Conservation (phyloP, 2,888 invertebrate species). For the Aphidoletes aphidimyza region DNA sequence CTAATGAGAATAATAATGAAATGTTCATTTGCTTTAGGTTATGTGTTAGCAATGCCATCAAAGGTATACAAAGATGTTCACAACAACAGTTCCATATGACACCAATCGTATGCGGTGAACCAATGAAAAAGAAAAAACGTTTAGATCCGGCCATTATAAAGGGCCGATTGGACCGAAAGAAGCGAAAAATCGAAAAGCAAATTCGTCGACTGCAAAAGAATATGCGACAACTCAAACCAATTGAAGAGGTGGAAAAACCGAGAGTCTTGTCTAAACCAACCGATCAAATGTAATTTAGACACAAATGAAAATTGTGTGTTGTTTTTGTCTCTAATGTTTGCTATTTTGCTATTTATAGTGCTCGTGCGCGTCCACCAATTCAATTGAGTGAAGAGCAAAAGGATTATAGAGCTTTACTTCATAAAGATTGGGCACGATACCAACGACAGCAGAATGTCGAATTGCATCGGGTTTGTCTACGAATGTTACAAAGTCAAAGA, state of each 20-base stretch:
- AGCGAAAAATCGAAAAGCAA: constrained; percentile 86
- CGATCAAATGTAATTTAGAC: constrained; percentile 74
- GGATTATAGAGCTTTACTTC: constrained; percentile 74
- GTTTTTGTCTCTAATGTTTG: too few species aligned
- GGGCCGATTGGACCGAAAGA: constrained; percentile 83
- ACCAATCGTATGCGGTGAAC: constrained; percentile 73
- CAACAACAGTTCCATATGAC: constrained; percentile 59
- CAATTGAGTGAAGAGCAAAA: constrained; percentile 70
- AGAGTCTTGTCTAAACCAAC: constrained; percentile 70
- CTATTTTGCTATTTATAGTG: too few species aligned
- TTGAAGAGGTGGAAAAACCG: constrained; percentile 86
- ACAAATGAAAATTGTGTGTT: too few species aligned
- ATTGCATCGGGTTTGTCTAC: constrained; percentile 77
- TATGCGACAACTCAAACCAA: constrained; percentile 86
- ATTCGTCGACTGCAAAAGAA: constrained; percentile 84
- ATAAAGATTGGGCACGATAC: constrained; percentile 81
- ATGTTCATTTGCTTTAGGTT: constrained; percentile 43
- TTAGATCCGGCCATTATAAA: constrained; percentile 83
- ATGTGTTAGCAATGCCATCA: background rate
- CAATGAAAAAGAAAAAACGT: constrained; percentile 89
- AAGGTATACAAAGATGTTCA: constrained; percentile 11
- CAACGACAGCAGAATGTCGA: constrained; percentile 73
- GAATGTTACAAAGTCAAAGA: constrained; percentile 75
- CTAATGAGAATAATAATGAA: background rate
- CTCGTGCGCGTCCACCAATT: constrained; percentile 68